These are phyloP conservation scores for Xiphorhynchus erythropygius DNA, from an alignment of 2,797 vertebrate species.

Conservation along the genomic window DNA sequence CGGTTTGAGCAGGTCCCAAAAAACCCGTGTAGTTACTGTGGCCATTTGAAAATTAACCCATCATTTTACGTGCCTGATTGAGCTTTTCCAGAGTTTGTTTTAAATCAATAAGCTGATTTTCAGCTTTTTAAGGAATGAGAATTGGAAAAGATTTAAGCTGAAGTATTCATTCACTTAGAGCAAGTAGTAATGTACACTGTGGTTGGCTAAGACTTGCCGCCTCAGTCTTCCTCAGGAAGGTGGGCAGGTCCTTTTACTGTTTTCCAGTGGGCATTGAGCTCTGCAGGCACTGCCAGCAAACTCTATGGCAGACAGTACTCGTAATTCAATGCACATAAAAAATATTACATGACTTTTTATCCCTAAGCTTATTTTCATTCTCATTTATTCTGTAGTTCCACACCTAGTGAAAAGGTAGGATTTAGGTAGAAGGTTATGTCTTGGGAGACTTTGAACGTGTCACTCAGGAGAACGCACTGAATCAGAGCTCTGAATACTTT, in stretches of 20 bases:
- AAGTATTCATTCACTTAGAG: neutral
- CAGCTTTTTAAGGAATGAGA: neutral
- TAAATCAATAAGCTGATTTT: neutral
- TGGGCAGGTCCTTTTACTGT: neutral
- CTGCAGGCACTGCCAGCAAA: neutral
- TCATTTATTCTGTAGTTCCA: neutral
- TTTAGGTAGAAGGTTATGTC: neutral
- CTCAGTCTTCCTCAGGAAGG: neutral
- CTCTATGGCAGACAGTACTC: neutral
- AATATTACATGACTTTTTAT: neutral
- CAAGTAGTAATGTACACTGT: neutral
- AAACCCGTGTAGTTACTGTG: rapidly evolving
- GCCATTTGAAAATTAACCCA: neutral
- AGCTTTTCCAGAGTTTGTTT: neutral
- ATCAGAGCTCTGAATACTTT: neutral
- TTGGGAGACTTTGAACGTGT: neutral
- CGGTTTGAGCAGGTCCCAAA: neutral
- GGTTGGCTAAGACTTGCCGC: neutral
- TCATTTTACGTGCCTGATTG: neutral
- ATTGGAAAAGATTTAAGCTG: neutral
- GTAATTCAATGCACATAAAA: neutral
- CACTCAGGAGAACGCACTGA: neutral
- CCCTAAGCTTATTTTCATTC: neutral
- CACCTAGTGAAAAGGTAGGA: neutral
- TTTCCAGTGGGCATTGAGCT: neutral